These are phyloP conservation scores for Branchinecta lindahli DNA, from an alignment of 1,140 invertebrate genomes.

Conservation along the genomic window DNA sequence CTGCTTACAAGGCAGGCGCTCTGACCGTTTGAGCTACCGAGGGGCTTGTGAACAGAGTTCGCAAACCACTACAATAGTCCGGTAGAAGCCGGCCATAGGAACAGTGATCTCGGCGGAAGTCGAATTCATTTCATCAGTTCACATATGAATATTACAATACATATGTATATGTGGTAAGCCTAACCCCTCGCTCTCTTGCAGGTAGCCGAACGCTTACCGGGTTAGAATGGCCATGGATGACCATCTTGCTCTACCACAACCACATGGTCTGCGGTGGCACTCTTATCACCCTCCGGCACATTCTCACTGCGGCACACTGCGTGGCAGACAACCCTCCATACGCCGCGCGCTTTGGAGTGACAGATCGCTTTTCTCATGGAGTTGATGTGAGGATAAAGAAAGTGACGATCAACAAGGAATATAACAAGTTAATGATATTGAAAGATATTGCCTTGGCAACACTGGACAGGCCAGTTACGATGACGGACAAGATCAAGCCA, in stretches of 20 bases:
- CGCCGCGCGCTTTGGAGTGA: not conserved
- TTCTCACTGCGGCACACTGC: not conserved
- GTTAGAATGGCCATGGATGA: not conserved
- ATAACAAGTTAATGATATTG: not conserved
- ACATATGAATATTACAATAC: too few relatives aligned
- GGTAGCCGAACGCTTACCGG: not conserved
- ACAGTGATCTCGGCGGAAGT: too few relatives aligned
- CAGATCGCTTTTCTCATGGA: not conserved
- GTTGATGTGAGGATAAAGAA: not conserved
- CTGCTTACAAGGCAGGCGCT: too few relatives aligned
- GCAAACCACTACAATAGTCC: too few relatives aligned
- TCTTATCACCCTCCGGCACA: not conserved
- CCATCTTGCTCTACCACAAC: conserved; percentile 1
- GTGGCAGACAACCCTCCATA: not conserved
- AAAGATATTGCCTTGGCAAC: not conserved
- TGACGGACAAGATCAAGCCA: not conserved
- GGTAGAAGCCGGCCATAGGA: too few relatives aligned
- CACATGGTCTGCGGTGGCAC: not conserved
- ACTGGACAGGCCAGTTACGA: not conserved
- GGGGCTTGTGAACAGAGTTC: too few relatives aligned
- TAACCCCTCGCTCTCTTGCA: too few relatives aligned
- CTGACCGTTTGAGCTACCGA: too few relatives aligned
- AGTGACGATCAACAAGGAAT: conserved; percentile 1
- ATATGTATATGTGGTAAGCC: too few relatives aligned
- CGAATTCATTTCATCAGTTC: too few relatives aligned